Conservation (phyloP, 2,113 vertebrate species). For the Chionis minor region DNA sequence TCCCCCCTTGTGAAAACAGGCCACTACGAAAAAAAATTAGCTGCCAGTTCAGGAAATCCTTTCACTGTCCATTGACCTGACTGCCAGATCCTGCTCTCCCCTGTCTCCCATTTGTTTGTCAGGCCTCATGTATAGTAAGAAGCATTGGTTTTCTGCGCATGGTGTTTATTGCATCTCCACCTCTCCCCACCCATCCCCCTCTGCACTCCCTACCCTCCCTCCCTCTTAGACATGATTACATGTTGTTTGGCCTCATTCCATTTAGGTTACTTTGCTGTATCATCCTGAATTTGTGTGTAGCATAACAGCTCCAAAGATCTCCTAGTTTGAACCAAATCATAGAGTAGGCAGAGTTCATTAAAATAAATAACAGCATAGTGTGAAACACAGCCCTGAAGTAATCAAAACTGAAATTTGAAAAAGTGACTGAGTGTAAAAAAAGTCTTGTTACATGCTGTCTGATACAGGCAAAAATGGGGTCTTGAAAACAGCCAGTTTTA, state of each 20-base stretch:
- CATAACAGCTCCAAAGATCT: conserved; percentile 3
- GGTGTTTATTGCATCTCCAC: neutral
- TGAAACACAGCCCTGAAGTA: conserved; percentile 29
- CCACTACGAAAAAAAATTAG: neutral
- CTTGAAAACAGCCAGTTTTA: neutral
- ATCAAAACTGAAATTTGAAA: conserved; percentile 41
- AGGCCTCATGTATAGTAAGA: neutral
- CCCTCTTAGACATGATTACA: conserved; percentile 40
- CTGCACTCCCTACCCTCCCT: neutral
- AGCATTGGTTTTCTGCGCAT: neutral
- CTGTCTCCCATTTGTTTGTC: neutral
- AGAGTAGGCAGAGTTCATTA: conserved; percentile 49
- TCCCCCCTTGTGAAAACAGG: neutral
- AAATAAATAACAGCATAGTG: conserved; percentile 29
- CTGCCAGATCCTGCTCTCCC: neutral
- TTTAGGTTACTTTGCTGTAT: conserved; percentile 45
- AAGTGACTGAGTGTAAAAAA: neutral
- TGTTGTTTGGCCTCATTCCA: conserved; percentile 54
- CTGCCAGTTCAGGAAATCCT: neutral
- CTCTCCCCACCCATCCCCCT: neutral
- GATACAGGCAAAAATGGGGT: neutral
- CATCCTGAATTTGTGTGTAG: conserved; percentile 10
- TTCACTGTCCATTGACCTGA: neutral
- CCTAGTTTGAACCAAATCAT: conserved; percentile 11
- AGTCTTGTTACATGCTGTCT: neutral